Evolutionary conservation across 2,113 vertebrate genomes (phyloP), one percentile per base, ranked within the genome.

Genomic region (Sitta europaea): DNA sequence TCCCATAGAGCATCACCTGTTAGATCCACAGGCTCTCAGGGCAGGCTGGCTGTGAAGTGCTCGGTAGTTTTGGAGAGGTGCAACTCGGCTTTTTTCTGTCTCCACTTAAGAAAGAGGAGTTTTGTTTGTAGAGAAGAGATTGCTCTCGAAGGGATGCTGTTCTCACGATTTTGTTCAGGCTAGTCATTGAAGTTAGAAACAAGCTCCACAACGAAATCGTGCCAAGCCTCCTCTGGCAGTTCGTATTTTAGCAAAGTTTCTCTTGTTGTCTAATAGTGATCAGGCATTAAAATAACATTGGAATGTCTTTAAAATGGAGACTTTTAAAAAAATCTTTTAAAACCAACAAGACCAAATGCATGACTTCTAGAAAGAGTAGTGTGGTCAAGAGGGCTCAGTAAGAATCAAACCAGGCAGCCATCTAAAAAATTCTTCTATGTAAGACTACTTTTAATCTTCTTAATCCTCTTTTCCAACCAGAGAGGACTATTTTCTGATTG

Each of bases 121-220:
- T 76, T 83, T 54, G 51, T 83, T 86, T 86, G 72, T 73, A 62
- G 50, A 58, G 62, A 48, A 31, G 77, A 63, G 48, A 24, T 25
- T 67, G n/a, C 82, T 88, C 66, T 93, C 10, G 3, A 77, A 92
- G 81, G 67, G 51, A 88, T 0, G 12, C 93, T 75, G 23, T 79
- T 20, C 67, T 91, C 67, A 48, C 18, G 38, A 2, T 86, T 88
- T 88, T 70, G 67, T 66, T 88, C 55, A 83, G 42, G 27, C 38
- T 72, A 85, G 29, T 88, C 77, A 47, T 40, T 87, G 88, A 91
- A 96, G 87, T 95, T 93, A 75, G 67, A 72, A 90, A 58, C 36
- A 15, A 92, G 47, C 87, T 92, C 67, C 61, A 58, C 47, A 16
- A 29, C 13, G 73, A 87, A 96, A 82, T 91, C 0, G 2, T 94